Evolutionary conservation across 2,888 invertebrate genomes (phyloP), one percentile per base, ranked within the genome.

Genomic region (Caenorhabditis auriculariae): DNA sequence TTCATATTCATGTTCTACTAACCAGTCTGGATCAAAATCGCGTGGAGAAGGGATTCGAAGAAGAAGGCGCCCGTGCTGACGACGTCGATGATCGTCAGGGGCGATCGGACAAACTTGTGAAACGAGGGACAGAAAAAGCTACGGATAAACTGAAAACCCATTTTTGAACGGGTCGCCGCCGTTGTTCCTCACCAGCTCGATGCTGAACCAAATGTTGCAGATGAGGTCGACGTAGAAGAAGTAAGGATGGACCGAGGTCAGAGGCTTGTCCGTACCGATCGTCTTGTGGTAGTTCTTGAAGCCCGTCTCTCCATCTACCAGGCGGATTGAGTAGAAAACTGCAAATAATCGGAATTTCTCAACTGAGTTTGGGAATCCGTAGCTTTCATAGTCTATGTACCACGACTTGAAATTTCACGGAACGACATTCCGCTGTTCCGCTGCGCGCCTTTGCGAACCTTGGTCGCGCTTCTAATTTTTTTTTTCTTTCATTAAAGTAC

Each of bases 41-140:
- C 49, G 72, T 69, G 51, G 89, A 74, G 63, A 2, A 77, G 43
- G 44, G 93, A 86, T 84, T 94, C 94, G 84, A 93, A 89, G 87
- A 96, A 98, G 87, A 98, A 98, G 83, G 94, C 93, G 84, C 94
- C 87, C 29, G 96, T 98, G 64, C 96, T 96, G 76, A 96, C 91
- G 85, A 95, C 93, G 85, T 98, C 98, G 85, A 98, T 98, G 84
- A 98, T 89, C 85, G 98, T 98, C 80, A 94, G 93, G 66, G 94
- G 94, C 45, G 84, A 91, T 83, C 90, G 82, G 89, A 95, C 88
- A 86, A 96, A 98, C 82, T 90, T 60, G 44, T 68, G 58, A 66
- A 84, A 84, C 45, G 82, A 89, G 24, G 93, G 91, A 50, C 91
- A 89, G 82, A 93, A 93, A 82, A 91, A 87, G 38, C 74, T 75